Evolutionary conservation across 2,113 vertebrate genomes (phyloP).

Genomic region (Edolisoma coerulescens): DNA sequence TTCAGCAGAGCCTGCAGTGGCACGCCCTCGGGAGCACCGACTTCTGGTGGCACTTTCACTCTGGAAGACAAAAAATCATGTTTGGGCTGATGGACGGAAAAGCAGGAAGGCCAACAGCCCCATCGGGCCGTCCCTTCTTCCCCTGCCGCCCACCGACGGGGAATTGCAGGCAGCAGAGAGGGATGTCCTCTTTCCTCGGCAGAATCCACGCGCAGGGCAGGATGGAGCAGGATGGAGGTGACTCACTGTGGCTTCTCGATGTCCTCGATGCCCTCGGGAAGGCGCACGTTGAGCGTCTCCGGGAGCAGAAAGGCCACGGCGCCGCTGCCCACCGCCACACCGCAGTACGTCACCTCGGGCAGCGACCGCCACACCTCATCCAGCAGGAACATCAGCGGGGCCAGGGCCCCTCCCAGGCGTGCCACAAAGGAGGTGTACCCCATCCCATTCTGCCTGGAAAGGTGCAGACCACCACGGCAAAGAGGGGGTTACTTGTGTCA

Average conservation of each 20-base stretch:
- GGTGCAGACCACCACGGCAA: neutral
- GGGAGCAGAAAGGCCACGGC: constrained; percentile 20
- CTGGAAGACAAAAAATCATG: neutral
- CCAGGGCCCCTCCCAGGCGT: neutral
- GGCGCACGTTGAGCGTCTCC: neutral
- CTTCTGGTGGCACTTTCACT: neutral
- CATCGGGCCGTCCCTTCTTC: neutral
- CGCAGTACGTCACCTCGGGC: neutral
- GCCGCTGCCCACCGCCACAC: neutral
- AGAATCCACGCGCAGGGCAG: fast-evolving
- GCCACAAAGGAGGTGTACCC: constrained; percentile 35
- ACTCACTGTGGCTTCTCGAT: neutral
- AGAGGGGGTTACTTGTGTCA: neutral
- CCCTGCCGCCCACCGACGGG: fast-evolving
- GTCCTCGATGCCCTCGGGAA: constrained; percentile 33
- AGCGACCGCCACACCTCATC: constrained; percentile 29
- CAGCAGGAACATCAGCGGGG: constrained; percentile 29
- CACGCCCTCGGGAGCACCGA: fast-evolving
- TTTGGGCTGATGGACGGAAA: neutral
- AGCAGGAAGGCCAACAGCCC: neutral
- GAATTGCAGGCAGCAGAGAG: neutral
- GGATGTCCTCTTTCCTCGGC: neutral
- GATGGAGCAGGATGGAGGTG: neutral
- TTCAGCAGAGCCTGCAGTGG: neutral
- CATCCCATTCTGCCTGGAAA: constrained; percentile 54